Conservation (phyloP, 2,797 vertebrate species). For the Periparus ater region DNA sequence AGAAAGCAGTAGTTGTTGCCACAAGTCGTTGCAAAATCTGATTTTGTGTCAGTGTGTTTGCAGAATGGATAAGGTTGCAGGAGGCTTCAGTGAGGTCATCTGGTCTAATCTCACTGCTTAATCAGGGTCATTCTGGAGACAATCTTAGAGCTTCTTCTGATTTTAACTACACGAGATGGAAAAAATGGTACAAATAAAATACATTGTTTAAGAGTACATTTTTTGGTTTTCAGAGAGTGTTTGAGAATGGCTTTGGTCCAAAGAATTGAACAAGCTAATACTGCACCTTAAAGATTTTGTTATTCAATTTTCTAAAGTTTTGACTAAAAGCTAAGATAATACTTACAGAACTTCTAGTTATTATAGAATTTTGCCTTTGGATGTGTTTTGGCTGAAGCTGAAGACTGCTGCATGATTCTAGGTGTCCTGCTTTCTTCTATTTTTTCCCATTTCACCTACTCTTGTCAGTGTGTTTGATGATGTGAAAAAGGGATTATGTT, state of each 20-base stretch:
- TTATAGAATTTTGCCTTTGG: neutral
- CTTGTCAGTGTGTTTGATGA: neutral
- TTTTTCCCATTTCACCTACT: neutral
- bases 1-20: neutral
- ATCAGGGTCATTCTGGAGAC: neutral
- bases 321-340: neutral
- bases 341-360: neutral
- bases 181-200: neutral
- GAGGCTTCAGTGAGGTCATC: neutral
- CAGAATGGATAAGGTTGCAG: neutral
- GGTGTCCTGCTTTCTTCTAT: neutral
- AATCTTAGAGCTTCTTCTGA: neutral
- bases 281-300: neutral
- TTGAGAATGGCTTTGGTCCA: rapidly evolving
- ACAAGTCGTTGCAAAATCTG: neutral
- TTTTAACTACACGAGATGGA: neutral
- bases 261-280: neutral
- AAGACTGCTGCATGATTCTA: neutral
- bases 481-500: neutral
- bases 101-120: neutral
- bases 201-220: neutral
- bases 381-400: neutral
- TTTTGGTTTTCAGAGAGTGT: neutral
- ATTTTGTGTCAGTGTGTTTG: neutral
- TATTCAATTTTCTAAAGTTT: neutral